Evolutionary conservation across 1,140 invertebrate genomes (phyloP).

Genomic region (Galleria mellonella): DNA sequence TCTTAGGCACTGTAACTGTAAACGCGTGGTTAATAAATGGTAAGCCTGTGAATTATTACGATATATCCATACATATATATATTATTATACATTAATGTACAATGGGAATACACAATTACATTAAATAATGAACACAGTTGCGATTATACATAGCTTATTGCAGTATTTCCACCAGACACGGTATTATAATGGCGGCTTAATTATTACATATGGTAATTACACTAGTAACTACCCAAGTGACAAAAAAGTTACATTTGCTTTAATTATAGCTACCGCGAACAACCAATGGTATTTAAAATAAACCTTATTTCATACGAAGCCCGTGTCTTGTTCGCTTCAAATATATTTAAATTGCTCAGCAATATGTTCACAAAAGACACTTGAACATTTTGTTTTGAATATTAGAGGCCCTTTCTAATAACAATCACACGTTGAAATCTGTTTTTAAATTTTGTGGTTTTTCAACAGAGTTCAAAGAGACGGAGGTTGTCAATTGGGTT

Average conservation of each 20-base stretch:
- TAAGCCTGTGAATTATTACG: too few species aligned
- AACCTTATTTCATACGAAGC: too few species aligned
- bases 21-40: too few species aligned
- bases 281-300: background rate
- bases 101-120: slow-evolving; percentile 21
- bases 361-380: background rate
- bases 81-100: slow-evolving; percentile 36
- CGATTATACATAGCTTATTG: slow-evolving; percentile 38
- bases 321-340: background rate
- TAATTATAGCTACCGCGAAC: too few species aligned
- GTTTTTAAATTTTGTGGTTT: too few species aligned
- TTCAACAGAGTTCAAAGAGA: too few species aligned
- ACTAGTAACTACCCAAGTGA: background rate
- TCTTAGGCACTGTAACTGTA: too few species aligned
- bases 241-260: background rate
- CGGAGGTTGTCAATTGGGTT: too few species aligned
- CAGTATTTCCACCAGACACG: slow-evolving; percentile 3
- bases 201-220: background rate
- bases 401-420: too few species aligned
- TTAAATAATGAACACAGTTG: slow-evolving; percentile 53
- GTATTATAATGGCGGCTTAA: slow-evolving; percentile 4
- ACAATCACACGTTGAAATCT: too few species aligned
- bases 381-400: background rate
- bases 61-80: too few species aligned
- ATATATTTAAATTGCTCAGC: background rate